A percentile compares a stretch with the other conserved stretches of the same genome.
Conservation (phyloP, 2,113 vertebrate genomes). For the Rhizomys pruinosus region DNA sequence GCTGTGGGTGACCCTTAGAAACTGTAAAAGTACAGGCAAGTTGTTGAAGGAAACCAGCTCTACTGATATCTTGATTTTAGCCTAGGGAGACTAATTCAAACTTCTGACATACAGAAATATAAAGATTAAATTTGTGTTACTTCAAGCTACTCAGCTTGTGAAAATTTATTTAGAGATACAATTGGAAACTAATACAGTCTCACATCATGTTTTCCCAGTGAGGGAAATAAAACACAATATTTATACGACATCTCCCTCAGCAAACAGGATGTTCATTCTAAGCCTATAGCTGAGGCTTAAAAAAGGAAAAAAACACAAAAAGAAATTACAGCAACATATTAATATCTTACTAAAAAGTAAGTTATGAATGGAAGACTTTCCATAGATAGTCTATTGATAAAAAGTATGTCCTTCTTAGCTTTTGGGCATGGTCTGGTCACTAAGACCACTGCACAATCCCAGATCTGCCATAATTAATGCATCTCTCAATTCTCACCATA, state of each 20-base stretch:
- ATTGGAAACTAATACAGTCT: background rate
- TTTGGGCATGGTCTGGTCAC: too few relatives aligned
- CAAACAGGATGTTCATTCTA: background rate
- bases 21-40: background rate
- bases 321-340: background rate
- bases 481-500: too few relatives aligned
- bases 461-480: too few relatives aligned
- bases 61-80: background rate
- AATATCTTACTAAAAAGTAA: conserved; percentile 14
- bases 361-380: background rate
- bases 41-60: background rate
- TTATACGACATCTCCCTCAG: background rate
- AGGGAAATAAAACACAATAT: background rate
- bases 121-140: background rate
- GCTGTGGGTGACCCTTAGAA: background rate
- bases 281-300: background rate
- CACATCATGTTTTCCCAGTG: background rate
- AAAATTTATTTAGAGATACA: background rate
- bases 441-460: too few relatives aligned
- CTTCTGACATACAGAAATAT: background rate
- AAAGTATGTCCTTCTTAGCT: background rate
- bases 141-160: background rate
- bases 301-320: rapidly evolving
- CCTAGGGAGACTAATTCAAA: background rate
- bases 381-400: background rate